Conservation (phyloP, 2,797 vertebrate genomes). For the Brachyrhaphis roseni region DNA sequence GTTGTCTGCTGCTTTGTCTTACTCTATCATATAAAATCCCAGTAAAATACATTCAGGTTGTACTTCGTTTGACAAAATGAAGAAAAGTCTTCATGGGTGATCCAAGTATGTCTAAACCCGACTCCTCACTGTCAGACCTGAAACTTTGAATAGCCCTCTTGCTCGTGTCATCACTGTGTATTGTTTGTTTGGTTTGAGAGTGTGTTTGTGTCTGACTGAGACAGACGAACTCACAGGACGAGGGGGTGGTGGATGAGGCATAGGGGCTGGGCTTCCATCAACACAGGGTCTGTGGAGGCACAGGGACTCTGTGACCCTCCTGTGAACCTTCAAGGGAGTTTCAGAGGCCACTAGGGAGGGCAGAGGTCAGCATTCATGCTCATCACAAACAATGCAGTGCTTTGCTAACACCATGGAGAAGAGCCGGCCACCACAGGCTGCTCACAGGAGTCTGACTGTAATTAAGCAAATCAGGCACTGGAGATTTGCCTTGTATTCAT, state of each 20-base stretch:
- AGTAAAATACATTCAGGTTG: background rate
- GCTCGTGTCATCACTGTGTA: slow-evolving; percentile 39
- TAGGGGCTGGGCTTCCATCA: slow-evolving; percentile 71
- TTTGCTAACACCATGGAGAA: slow-evolving; percentile 79
- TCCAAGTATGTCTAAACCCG: background rate
- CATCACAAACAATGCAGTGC: slow-evolving; percentile 90
- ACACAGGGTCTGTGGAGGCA: slow-evolving; percentile 75
- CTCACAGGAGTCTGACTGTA: slow-evolving; percentile 60
- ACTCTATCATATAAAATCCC: background rate
- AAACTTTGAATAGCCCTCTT: slow-evolving; percentile 25
- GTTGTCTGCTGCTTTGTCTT: background rate
- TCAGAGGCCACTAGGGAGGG: slow-evolving; percentile 86
- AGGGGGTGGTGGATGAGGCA: slow-evolving; percentile 48
- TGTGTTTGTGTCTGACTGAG: slow-evolving; percentile 54
- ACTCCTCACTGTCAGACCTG: slow-evolving; percentile 31
- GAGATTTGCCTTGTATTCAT: background rate
- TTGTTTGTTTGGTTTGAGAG: slow-evolving; percentile 52
- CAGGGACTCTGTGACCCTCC: slow-evolving; percentile 90
- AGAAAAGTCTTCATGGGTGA: slow-evolving; percentile 2
- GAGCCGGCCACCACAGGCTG: slow-evolving; percentile 74
- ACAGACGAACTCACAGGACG: slow-evolving; percentile 52
- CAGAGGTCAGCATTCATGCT: slow-evolving; percentile 91
- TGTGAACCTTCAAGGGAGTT: slow-evolving; percentile 89
- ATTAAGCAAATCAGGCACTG: slow-evolving; percentile 42
- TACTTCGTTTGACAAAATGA: background rate